phyloP scores from a whole-genome alignment of 35 echinoderm and acorn worm species.

The Holothuria glaberrima region DNA sequence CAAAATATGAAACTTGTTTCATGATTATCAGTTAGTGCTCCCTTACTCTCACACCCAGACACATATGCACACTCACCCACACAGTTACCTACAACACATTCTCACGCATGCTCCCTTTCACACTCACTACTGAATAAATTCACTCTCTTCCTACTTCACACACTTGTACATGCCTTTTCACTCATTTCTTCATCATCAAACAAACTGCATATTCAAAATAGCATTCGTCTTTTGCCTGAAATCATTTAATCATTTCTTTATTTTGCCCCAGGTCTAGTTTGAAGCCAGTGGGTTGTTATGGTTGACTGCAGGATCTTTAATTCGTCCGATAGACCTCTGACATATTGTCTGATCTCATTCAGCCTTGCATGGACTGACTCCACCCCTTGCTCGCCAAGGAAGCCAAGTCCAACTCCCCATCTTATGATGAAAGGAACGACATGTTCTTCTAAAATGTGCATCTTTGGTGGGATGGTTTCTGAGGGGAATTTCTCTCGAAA shows the following conservation, averaged over 20 bases:
- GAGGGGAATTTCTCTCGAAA: background rate
- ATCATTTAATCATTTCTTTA: background rate
- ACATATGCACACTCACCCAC: too few relatives aligned
- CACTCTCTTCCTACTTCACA: too few relatives aligned
- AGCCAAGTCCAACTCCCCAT: conserved; percentile 40
- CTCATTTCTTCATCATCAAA: too few relatives aligned
- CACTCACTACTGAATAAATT: too few relatives aligned
- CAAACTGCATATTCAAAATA: too few relatives aligned
- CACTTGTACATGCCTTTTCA: too few relatives aligned
- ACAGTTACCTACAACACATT: too few relatives aligned
- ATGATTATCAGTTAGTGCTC: too few relatives aligned
- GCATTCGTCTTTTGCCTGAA: too few relatives aligned
- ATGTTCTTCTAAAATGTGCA: conserved; percentile 69
- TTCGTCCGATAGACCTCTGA: conserved; percentile 54
- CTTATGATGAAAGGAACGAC: conserved; percentile 56
- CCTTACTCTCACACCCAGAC: too few relatives aligned
- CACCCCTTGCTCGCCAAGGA: background rate
- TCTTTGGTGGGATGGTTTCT: conserved; percentile 59
- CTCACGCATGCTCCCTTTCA: too few relatives aligned
- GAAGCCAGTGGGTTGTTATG: conserved; percentile 51
- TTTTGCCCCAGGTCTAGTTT: conserved; percentile 60
- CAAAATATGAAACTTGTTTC: too few relatives aligned
- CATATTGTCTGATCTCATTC: conserved; percentile 40
- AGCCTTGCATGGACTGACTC: conserved; percentile 66
- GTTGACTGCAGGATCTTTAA: conserved; percentile 10